Conservation (phyloP, 23 tunicate species). For the Oikopleura dioica region DNA sequence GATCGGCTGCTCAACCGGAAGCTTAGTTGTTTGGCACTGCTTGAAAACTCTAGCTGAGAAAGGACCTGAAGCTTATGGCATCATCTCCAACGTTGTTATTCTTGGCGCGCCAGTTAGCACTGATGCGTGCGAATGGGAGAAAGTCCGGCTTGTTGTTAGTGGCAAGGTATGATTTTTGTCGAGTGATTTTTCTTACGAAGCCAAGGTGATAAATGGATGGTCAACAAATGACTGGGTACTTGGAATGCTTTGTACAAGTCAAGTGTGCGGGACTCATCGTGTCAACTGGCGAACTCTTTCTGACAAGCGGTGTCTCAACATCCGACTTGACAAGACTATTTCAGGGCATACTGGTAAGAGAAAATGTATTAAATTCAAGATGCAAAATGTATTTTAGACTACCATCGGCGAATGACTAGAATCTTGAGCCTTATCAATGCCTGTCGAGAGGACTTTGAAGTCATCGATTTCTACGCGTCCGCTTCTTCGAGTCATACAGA, state of each 20-base stretch:
- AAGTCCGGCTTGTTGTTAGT: conserved; percentile 36
- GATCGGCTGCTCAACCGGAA: conserved; percentile 76
- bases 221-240: not conserved
- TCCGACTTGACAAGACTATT: not conserved
- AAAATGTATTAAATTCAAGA: no score
- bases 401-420: not conserved
- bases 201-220: not conserved
- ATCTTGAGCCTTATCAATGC: not conserved
- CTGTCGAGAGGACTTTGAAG: not conserved
- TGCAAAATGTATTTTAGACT: no score
- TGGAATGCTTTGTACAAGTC: not conserved
- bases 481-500: no score
- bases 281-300: not conserved
- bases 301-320: not conserved
- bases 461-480: not conserved
- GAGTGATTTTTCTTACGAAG: no score
- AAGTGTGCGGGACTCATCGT: not conserved
- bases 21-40: conserved; percentile 58
- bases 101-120: conserved; percentile 73
- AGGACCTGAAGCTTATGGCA: conserved; percentile 21
- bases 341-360: not conserved
- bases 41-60: conserved; percentile 60
- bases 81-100: conserved; percentile 24
- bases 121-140: conserved; percentile 44
- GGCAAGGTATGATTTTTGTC: no score